Conservation (phyloP, 2,113 vertebrate species). For the Oophaga pumilio region DNA sequence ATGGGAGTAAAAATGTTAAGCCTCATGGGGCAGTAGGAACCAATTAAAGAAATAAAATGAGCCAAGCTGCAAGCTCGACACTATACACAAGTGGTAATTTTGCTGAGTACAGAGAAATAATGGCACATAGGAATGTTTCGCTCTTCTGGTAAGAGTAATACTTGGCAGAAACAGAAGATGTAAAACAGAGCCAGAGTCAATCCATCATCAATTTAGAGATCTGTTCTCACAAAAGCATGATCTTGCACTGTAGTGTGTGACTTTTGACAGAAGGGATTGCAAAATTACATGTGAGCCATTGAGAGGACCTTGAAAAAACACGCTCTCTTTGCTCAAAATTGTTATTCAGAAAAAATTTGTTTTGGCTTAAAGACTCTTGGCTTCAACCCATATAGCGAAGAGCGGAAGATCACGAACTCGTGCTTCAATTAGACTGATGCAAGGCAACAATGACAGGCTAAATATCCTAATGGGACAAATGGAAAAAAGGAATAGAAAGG, state of each 20-base stretch:
- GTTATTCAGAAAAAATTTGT: constrained; percentile 15
- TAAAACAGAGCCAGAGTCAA: constrained; percentile 29
- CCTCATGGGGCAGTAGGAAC: background rate
- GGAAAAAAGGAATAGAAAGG: background rate
- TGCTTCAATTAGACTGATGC: background rate
- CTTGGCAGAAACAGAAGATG: constrained; percentile 50
- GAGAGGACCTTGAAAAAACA: constrained; percentile 6
- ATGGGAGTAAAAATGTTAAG: background rate
- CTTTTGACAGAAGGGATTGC: constrained; percentile 41
- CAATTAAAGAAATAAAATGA: background rate
- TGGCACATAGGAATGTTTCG: constrained; percentile 25
- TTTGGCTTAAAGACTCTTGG: background rate
- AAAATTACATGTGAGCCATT: constrained; percentile 46
- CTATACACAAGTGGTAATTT: constrained; percentile 2
- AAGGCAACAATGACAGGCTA: background rate
- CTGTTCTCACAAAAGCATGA: constrained; percentile 53
- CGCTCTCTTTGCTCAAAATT: constrained; percentile 20
- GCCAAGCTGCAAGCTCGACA: background rate
- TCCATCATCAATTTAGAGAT: constrained; percentile 49
- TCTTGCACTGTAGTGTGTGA: constrained; percentile 41
- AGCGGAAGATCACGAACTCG: background rate
- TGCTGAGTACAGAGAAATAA: constrained; percentile 15
- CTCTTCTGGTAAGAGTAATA: constrained; percentile 23
- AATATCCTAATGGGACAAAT: background rate
- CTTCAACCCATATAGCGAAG: constrained; percentile 8